Percentiles rank a stretch among this genome's conserved stretches.
phyloP scores from a whole-genome alignment of 2,888 invertebrate species.

The Incurvaria masculella region DNA sequence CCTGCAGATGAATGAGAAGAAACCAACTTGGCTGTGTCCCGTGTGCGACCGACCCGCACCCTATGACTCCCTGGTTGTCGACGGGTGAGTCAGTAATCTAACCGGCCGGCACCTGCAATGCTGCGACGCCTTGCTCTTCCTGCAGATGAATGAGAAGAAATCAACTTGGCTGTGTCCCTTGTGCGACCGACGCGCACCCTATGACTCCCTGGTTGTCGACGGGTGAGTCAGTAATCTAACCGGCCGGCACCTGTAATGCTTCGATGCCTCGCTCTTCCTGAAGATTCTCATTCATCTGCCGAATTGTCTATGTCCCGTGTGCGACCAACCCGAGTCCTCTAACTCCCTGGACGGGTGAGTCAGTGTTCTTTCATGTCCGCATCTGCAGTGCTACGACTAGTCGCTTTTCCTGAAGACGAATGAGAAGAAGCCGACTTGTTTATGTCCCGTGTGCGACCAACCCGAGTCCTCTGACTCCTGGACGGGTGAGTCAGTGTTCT shows the following conservation, averaged over 20 bases:
- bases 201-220: slow-evolving; percentile 89
- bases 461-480: slow-evolving; percentile 85
- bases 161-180: slow-evolving; percentile 99
- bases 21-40: slow-evolving; percentile 98
- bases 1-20: slow-evolving; percentile 97
- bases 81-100: slow-evolving; percentile 80
- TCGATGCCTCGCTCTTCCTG: slow-evolving; percentile 91
- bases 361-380: slow-evolving; percentile 82
- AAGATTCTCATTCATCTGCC: slow-evolving; percentile 99
- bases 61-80: slow-evolving; percentile 89
- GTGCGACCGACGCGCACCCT: slow-evolving; percentile 89
- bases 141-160: slow-evolving; percentile 98
- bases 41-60: slow-evolving; percentile 92
- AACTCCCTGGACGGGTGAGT: slow-evolving; percentile 88
- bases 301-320: slow-evolving; percentile 98
- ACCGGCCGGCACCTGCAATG: slow-evolving; percentile 96
- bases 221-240: slow-evolving; percentile 76
- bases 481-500: slow-evolving; percentile 84
- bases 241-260: slow-evolving; percentile 96
- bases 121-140: slow-evolving; percentile 92
- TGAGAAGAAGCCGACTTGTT: slow-evolving; percentile 97
- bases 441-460: slow-evolving; percentile 96
- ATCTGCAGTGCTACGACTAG: slow-evolving; percentile 98
- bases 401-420: slow-evolving; percentile 96
- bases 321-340: slow-evolving; percentile 88